Base-by-base conservation (phyloP, 2,113 vertebrate genomes). In the Clarias macrocephalus region DNA sequence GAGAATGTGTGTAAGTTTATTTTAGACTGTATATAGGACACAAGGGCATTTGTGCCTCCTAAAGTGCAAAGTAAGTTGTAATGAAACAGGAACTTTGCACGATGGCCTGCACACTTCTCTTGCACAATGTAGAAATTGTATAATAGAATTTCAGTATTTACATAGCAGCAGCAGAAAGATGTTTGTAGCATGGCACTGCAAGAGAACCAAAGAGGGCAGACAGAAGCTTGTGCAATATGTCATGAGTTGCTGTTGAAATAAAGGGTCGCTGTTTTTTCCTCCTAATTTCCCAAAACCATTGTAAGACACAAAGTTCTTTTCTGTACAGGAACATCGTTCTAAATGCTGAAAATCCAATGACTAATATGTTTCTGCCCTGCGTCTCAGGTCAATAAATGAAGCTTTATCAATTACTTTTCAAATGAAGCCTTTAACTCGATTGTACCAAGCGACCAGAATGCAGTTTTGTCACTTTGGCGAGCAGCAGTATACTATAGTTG, bases 221-320 rank as follows among this genome's bases (percentile, higher is more conserved):
- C 85, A 68, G 23, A 68, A 9, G 33, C 63, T 86, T 86, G 66
- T 82, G 85, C 65, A 82, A 82, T 28, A 73, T 52, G 65, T 86
- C 79, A 86, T n/a, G 85, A 56, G 85, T 80, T 33, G 18, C 37
- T 66, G 84, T 52, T 86, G 62, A 48, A 59, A 79, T 54, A 86
- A 80, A 25, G 33, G 11, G 54, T 54, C 57, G 62, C 85, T 86
- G 75, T 13, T 15, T 42, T 48, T 42, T 63, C 4, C 23, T n/a
- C 42, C 28, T 19, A 54, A 42, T 52, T 37, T 82, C 80, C 63
- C 3, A 4, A 87, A 63, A 82, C n/a, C 6, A 75, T 30, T 68
- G 18, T 80, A 62, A 81, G 11, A 37, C 42, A 48, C 62, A 68
- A 86, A 80, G 48, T 23, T 37, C 15, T 48, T 48, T 48, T 48